phyloP scores from a whole-genome alignment of 1,140 invertebrate genomes.

The Drosophila azteca region DNA sequence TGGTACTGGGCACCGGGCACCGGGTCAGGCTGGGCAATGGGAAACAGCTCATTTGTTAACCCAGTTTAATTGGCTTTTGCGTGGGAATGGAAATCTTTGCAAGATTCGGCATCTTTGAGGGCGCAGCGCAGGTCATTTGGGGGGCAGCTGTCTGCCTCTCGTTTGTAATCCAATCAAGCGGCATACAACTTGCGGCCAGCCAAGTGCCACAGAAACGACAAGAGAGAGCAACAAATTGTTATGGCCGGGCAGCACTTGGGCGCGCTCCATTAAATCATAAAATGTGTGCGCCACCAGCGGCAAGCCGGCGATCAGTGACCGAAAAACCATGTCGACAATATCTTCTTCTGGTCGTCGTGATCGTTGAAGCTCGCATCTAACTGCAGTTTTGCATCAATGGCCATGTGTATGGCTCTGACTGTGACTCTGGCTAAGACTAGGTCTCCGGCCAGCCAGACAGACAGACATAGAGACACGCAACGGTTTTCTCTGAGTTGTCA shows the following conservation, averaged over 20 bases:
- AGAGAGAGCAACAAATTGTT: conserved; percentile 45
- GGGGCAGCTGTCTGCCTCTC: background rate
- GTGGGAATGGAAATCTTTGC: conserved; percentile 52
- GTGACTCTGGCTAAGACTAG: conserved; percentile 11
- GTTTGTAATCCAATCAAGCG: conserved; percentile 60
- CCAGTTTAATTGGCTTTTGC: conserved; percentile 67
- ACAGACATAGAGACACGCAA: conserved; percentile 40
- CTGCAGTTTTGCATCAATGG: conserved; percentile 77
- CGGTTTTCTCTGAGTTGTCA: conserved; percentile 60
- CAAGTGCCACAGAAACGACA: conserved; percentile 31
- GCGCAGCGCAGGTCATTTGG: conserved; percentile 39
- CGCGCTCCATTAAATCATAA: conserved; percentile 73
- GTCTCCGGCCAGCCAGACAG: too few relatives aligned
- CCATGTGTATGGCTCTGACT: conserved; percentile 30
- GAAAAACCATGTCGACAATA: conserved; percentile 37
- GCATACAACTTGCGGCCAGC: conserved; percentile 29
- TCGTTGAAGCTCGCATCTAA: conserved; percentile 55
- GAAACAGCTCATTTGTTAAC: conserved; percentile 43
- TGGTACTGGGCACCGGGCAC: too few relatives aligned
- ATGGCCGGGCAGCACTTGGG: conserved; percentile 57
- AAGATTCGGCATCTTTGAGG: too few relatives aligned
- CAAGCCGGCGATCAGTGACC: conserved; percentile 54
- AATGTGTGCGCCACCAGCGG: conserved; percentile 33
- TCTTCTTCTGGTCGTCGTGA: conserved; percentile 14
- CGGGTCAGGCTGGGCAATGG: conserved; percentile 9